Evolutionary conservation across 2,797 vertebrate species (phyloP).

Genomic region (Protosalanx chinensis): DNA sequence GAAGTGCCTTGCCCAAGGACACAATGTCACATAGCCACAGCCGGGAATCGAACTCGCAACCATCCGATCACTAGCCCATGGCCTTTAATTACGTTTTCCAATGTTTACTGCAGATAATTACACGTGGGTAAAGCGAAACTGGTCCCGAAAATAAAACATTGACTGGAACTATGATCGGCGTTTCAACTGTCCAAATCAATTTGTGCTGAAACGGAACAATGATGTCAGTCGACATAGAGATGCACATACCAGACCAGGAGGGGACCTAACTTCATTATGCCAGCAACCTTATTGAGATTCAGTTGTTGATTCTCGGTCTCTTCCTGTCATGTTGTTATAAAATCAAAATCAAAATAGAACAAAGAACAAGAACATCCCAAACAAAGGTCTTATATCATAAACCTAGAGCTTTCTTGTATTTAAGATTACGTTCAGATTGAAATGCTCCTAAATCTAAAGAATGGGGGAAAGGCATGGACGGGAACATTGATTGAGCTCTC

Average conservation of each 20-base stretch:
- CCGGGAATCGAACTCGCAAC: too few species aligned
- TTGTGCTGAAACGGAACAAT: constrained; percentile 52
- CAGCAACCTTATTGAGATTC: too few species aligned
- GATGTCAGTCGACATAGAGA: constrained; percentile 46
- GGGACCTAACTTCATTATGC: not conserved
- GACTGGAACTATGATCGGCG: constrained; percentile 50
- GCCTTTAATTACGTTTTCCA: constrained; percentile 40
- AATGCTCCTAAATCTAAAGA: not conserved
- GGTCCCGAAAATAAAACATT: constrained; percentile 39
- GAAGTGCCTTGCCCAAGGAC: too few species aligned
- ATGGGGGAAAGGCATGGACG: not conserved
- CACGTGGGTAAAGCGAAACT: constrained; percentile 64
- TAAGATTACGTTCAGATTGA: not conserved
- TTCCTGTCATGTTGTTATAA: not conserved
- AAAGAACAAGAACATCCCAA: not conserved
- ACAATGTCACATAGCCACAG: too few species aligned
- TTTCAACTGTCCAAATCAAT: constrained; percentile 53
- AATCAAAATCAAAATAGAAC: too few species aligned
- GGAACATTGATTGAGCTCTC: constrained; percentile 58
- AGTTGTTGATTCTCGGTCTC: not conserved
- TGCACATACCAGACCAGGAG: constrained; percentile 5
- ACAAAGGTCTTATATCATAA: not conserved
- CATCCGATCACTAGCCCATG: too few species aligned
- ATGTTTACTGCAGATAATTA: constrained; percentile 70
- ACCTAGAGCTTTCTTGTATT: not conserved